Evolutionary conservation across 2,113 vertebrate genomes (phyloP).

Genomic region (Phodopus roborovskii): DNA sequence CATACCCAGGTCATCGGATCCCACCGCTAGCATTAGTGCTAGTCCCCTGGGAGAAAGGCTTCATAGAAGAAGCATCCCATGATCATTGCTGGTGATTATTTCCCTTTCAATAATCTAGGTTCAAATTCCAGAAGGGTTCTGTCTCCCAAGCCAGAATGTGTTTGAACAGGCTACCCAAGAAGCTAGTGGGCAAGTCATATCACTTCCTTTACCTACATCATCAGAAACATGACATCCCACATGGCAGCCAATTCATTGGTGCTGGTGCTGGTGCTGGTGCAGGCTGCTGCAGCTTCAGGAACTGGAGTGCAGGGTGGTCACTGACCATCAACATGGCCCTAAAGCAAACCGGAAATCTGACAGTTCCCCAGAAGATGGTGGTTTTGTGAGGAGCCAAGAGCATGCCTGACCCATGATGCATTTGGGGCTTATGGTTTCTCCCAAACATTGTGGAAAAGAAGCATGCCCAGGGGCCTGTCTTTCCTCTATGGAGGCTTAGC

Average conservation of each 20-base stretch:
- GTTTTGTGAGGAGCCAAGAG: background rate
- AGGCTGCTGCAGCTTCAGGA: fast-evolving
- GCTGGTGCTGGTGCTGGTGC: fast-evolving
- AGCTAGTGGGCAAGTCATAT: slow-evolving; percentile 6
- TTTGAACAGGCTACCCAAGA: background rate
- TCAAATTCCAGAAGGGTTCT: slow-evolving; percentile 50
- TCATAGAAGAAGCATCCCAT: background rate
- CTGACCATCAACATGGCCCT: background rate
- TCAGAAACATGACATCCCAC: background rate
- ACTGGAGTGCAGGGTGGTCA: background rate
- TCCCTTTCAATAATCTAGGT: slow-evolving; percentile 46
- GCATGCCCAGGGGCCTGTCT: background rate
- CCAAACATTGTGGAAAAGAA: slow-evolving; percentile 15
- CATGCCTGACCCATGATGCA: background rate
- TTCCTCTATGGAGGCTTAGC: background rate
- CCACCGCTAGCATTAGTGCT: background rate
- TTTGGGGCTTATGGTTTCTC: background rate
- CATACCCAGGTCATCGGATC: fast-evolving
- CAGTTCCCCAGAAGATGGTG: background rate
- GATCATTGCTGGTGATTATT: background rate
- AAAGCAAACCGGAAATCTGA: background rate
- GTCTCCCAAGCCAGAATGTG: slow-evolving; percentile 47
- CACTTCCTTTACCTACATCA: background rate
- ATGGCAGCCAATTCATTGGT: background rate
- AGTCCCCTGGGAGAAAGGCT: background rate